Evolutionary conservation across 2,113 vertebrate species (phyloP), one percentile per base, ranked within the genome.

Genomic region (Bombycilla garrulus): DNA sequence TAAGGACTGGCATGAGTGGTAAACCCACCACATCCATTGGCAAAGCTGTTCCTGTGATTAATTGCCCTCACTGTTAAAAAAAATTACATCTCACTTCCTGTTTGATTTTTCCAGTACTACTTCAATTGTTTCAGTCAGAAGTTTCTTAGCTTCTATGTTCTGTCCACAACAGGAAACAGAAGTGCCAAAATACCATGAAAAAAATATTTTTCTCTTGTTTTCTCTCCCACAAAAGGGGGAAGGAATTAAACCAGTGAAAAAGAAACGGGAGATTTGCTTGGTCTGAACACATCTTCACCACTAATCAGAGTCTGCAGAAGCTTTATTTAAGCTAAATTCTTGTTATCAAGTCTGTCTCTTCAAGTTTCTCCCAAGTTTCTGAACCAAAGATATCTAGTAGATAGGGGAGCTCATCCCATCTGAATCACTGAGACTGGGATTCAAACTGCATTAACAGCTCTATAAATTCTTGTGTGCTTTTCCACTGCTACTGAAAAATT

Each of bases 81-180:
- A 91, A 90, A 70, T 65, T 81, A 16, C 77, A 25, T 86, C 85
- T 93, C 25, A 8, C 31, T 97, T 97, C 95, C 95, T 96, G 92
- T 91, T 93, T 92, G 67, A 95, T 83, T 90, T 95, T 93, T 96
- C 56, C 74, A 94, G 47, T 66, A 18, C 51, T 70, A n/a, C 62
- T 95, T 91, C 85, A 88, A 90, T 95, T 96, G 81, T 95, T 97
- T 90, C 14, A 73, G 85, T 88, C 62, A 88, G 33, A 86, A 93
- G 35, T 93, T 97, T 95, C 87, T 95, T 88, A 88, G 80, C 67
- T 88, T 96, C 87, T 91, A 92, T 28, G 24, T 87, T 95, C 50
- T 91, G 57, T 77, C 90, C 93, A 81, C 92, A 95, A 93, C 92
- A 96, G 90, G 94, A 97, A 96, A 94, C 84, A 97, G 91, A 95